These are phyloP conservation scores for Platysteira castanea DNA, from an alignment of 2,113 vertebrate species.

Conservation along the genomic window DNA sequence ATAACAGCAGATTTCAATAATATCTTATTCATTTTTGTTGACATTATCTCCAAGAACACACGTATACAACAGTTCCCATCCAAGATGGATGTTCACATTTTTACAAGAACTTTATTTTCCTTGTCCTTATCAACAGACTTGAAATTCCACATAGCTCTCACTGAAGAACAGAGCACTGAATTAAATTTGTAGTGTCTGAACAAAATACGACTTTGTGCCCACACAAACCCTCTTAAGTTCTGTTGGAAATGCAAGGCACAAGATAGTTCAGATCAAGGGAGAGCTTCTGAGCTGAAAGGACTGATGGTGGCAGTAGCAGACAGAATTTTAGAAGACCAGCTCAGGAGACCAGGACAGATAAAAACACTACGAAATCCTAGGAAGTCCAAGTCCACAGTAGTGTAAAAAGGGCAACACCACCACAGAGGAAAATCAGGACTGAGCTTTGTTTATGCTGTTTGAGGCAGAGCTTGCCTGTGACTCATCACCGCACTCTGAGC, in stretches of 20 bases:
- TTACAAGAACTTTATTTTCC: background rate
- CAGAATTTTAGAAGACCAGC: background rate
- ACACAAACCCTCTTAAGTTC: background rate
- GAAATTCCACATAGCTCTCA: background rate
- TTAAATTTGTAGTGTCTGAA: background rate
- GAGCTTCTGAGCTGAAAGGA: background rate
- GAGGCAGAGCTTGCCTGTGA: background rate
- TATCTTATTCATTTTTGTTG: background rate
- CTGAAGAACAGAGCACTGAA: background rate
- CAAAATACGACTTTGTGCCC: background rate
- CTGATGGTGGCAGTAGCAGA: slow-evolving; percentile 32
- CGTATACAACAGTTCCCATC: background rate
- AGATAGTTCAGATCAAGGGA: background rate
- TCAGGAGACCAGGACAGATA: background rate
- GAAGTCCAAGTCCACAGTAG: background rate
- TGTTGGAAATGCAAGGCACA: background rate
- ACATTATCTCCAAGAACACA: background rate
- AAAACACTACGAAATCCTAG: background rate
- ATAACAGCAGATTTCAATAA: background rate
- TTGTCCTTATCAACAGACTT: background rate
- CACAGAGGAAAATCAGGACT: background rate
- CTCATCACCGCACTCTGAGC: background rate
- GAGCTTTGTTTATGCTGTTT: background rate
- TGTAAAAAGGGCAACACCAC: background rate
- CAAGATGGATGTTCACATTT: background rate